Percentiles rank a stretch among this genome's conserved stretches.
Conservation (phyloP, 2,888 invertebrate genomes). For the Iselma pallidipennis region DNA sequence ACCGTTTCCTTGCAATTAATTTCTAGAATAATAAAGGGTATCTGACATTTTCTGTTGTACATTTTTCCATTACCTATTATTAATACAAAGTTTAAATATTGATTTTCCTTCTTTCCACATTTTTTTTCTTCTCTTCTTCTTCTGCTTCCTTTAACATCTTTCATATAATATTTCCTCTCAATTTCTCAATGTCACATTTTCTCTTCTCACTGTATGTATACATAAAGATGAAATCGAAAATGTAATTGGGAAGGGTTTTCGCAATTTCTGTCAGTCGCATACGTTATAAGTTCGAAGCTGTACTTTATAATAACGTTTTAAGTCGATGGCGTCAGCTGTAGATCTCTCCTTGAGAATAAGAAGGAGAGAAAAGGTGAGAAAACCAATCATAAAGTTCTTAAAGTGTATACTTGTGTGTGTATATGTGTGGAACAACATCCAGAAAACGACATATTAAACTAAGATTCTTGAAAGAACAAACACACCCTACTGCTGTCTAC, state of each 20-base stretch:
- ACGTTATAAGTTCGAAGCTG: conserved; percentile 20
- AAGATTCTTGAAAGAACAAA: conserved; percentile 18
- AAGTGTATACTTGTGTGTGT: conserved; percentile 1
- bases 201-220: neutral
- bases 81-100: no score
- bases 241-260: conserved; percentile 17
- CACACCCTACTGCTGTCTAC: no score
- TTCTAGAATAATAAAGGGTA: neutral
- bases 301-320: conserved; percentile 32
- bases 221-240: neutral
- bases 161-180: neutral
- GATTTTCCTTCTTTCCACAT: no score
- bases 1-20: neutral
- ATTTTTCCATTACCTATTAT: no score
- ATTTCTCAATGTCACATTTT: neutral
- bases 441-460: conserved; percentile 35
- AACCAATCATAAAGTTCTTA: conserved; percentile 38
- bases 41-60: neutral
- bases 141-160: neutral
- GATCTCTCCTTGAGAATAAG: conserved; percentile 12
- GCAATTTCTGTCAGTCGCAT: conserved; percentile 21
- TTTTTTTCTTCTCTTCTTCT: neutral
- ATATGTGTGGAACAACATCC: conserved; percentile 20
- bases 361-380: conserved; percentile 20
- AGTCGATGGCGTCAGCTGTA: conserved; percentile 26